phyloP scores from a whole-genome alignment of 2,888 invertebrate species.

The Synergus japonicus region DNA sequence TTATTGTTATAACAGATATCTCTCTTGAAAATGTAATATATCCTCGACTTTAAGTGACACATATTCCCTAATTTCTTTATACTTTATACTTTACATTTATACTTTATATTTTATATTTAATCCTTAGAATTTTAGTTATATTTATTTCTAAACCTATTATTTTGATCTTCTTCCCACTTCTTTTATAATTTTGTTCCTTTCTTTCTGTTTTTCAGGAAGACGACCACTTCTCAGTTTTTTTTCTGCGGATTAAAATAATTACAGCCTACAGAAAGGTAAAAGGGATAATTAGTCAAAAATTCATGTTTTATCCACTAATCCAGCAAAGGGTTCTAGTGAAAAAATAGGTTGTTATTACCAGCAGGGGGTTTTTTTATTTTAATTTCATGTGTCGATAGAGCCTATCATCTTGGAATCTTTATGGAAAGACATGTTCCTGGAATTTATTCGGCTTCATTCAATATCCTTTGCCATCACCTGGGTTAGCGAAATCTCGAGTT shows the following conservation, averaged over 20 bases:
- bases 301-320: background rate
- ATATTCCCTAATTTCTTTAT: background rate
- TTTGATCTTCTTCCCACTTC: background rate
- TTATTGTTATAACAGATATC: background rate
- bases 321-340: background rate
- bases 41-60: background rate
- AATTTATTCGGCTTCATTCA: constrained; percentile 37
- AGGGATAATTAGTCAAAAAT: background rate
- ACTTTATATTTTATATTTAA: too few species aligned
- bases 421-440: constrained; percentile 11
- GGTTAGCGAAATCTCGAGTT: constrained; percentile 11
- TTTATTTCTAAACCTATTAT: background rate
- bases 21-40: too few species aligned
- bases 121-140: background rate
- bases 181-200: constrained; percentile 34
- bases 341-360: background rate
- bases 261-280: constrained; percentile 13
- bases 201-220: constrained; percentile 41
- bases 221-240: constrained; percentile 11
- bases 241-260: background rate
- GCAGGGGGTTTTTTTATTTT: background rate
- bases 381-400: constrained; percentile 22
- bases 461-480: constrained; percentile 14
- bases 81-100: background rate
- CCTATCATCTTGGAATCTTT: constrained; percentile 4